phyloP scores from a whole-genome alignment of 2,888 invertebrate genomes.

The Gryllus longicercus region DNA sequence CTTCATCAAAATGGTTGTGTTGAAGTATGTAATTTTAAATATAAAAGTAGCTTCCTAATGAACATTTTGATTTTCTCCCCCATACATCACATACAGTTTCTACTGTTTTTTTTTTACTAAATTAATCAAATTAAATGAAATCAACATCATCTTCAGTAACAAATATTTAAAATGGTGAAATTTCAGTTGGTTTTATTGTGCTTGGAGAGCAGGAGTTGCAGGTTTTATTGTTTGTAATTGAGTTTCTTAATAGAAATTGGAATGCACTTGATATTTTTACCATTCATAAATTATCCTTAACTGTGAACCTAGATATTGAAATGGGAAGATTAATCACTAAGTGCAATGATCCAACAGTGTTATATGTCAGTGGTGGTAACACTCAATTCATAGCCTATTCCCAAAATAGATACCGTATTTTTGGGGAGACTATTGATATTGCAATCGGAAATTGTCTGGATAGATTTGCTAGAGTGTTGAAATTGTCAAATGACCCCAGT shows the following conservation, averaged over 20 bases:
- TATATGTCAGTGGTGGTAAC: slow-evolving; percentile 99
- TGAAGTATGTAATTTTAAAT: too few species aligned
- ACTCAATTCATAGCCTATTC: slow-evolving; percentile 96
- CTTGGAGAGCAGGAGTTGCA: too few species aligned
- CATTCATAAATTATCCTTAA: slow-evolving; percentile 35
- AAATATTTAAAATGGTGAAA: too few species aligned
- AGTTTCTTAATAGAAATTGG: not conserved
- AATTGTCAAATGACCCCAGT: slow-evolving; percentile 96
- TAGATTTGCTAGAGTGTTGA: slow-evolving; percentile 90
- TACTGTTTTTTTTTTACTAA: too few species aligned
- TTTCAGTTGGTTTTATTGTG: too few species aligned
- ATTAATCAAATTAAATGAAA: too few species aligned
- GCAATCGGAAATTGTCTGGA: slow-evolving; percentile 98
- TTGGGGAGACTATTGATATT: slow-evolving; percentile 99
- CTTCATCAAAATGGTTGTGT: too few species aligned
- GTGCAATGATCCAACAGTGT: slow-evolving; percentile 89
- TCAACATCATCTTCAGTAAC: too few species aligned
- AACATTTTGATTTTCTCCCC: too few species aligned
- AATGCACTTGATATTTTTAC: not conserved
- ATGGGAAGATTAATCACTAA: slow-evolving; percentile 97
- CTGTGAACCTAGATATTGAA: slow-evolving; percentile 76
- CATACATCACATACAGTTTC: too few species aligned
- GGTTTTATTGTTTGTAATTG: too few species aligned
- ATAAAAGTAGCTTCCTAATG: too few species aligned
- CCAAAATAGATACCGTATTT: slow-evolving; percentile 86